Base-by-base conservation (phyloP, 2,888 invertebrate genomes). In the Ametastegia equiseti region DNA sequence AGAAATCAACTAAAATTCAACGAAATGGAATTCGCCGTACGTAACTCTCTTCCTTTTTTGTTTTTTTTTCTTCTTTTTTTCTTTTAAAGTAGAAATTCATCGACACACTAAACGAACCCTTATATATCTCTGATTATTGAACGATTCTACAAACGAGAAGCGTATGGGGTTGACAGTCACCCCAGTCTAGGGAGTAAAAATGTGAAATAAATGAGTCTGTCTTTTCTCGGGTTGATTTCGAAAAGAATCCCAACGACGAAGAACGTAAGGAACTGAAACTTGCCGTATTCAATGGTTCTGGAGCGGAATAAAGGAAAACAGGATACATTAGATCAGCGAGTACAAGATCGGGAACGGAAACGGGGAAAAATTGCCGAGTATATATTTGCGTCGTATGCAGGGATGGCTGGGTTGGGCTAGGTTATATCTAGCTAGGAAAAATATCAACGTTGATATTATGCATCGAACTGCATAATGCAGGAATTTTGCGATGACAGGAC, bases 381-480 rank as follows among this genome's bases (percentile, higher is more conserved):
- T 36, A 23, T 27, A 47, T 73, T 73, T 73, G 47, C 75, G 75
- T 75, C 75, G 75, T 45, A 54, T 75, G 54, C 75, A 75, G 75
- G 36, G 39, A 2, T 11, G 63, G 3, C 19, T 39, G 54, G n/a
- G 6, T 54, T 19, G 54, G n/a, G 13, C 54, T 19, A n/a, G 54
- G 19, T 54, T 19, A 19, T 19, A 54, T 54, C 39, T 42, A 1
- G 45, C 45, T 42, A 75, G 75, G 75, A 33, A 75, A 75, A 75
- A n/a, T n/a, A n/a, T n/a, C 54, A 54, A 54, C 75, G 75, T 50
- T 30, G 33, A 75, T 33, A 75, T 75, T 75, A 75, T 75, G 75
- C 75, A 75, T 75, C 75, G 75, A 75, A 75, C 75, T 75, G 75
- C 75, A 75, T 75, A 75, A 75, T 75, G 75, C 54, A 75, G 54